A percentile compares a stretch with the other conserved stretches of the same genome.
Conservation (phyloP, 2,797 vertebrate species). For the Aldrovandia affinis region DNA sequence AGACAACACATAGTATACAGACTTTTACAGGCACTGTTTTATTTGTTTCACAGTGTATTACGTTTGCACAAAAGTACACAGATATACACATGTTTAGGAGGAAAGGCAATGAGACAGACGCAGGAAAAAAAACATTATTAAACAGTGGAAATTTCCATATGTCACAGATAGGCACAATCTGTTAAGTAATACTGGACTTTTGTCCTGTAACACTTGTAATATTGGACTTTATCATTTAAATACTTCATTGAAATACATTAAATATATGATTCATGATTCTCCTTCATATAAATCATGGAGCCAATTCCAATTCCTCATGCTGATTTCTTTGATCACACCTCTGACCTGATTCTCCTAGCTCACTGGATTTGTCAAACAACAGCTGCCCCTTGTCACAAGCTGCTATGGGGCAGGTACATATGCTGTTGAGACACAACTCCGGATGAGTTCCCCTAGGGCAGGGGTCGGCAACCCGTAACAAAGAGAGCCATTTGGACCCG, state of each 20-base stretch:
- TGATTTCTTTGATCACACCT: background rate
- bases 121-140: background rate
- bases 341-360: background rate
- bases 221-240: background rate
- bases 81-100: background rate
- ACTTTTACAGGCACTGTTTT: background rate
- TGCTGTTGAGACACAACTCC: background rate
- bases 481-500: too few species aligned
- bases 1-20: background rate
- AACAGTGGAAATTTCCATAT: background rate
- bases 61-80: background rate
- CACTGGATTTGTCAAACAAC: background rate
- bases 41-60: slow-evolving; percentile 17
- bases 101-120: background rate
- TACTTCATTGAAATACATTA: background rate
- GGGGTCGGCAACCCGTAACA: too few species aligned
- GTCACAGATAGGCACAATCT: background rate
- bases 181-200: background rate
- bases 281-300: background rate
- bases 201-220: background rate
- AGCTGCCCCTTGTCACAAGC: background rate
- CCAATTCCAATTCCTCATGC: background rate
- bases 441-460: too few species aligned
- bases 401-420: background rate
- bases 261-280: too few species aligned